A percentile compares a stretch with the other conserved stretches of the same genome.
Evolutionary conservation across 2,113 vertebrate species (phyloP).

Genomic region (Callaeas wilsoni): DNA sequence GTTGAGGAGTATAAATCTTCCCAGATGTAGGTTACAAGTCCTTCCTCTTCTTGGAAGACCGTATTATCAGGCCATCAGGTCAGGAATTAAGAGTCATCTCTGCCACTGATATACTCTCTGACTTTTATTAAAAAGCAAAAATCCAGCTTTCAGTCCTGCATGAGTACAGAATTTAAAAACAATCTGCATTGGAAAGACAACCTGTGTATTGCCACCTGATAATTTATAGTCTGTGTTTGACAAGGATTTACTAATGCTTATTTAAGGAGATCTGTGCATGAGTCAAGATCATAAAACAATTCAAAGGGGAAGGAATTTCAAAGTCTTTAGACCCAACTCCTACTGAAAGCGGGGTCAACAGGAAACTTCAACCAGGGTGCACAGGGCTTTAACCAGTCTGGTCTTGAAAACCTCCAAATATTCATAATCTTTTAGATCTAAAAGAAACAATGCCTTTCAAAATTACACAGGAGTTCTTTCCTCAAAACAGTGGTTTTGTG

Average conservation of each 20-base stretch:
- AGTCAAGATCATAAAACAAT: background rate
- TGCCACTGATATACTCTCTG: background rate
- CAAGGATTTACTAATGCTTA: background rate
- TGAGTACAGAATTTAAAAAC: background rate
- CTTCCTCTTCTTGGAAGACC: background rate
- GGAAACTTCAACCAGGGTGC: background rate
- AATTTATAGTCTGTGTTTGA: background rate
- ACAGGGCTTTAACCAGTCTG: background rate
- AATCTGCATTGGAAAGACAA: background rate
- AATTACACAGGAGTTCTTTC: background rate
- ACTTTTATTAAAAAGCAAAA: background rate
- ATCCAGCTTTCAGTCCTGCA: background rate
- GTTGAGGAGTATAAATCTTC: background rate
- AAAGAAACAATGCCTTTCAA: background rate
- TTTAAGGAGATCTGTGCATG: background rate
- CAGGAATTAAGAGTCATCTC: background rate
- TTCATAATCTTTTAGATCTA: background rate
- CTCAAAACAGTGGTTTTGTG: background rate
- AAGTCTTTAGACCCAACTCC: background rate
- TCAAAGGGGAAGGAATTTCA: background rate
- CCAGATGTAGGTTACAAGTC: background rate
- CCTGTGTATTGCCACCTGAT: background rate
- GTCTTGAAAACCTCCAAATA: background rate
- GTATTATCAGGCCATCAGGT: background rate
- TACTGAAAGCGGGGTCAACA: background rate